Evolutionary conservation across 2,888 invertebrate species (phyloP).

Genomic region (Lepidochitona cinerea): DNA sequence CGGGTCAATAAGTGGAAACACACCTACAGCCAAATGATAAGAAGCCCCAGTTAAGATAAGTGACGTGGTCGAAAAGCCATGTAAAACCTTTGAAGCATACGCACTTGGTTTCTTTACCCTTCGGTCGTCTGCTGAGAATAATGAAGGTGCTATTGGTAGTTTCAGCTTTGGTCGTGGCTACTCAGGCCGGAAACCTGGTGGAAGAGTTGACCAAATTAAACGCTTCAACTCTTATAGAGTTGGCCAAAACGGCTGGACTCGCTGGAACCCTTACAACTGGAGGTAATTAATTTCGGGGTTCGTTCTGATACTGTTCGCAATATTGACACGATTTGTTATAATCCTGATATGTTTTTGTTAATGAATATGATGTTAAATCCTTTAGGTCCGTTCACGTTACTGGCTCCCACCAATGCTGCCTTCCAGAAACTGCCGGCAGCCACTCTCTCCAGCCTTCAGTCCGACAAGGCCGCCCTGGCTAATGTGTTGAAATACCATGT

Average conservation of each 20-base stretch:
- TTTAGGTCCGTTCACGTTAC: constrained; percentile 48
- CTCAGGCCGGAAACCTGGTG: constrained; percentile 24
- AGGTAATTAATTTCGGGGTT: too few relatives aligned
- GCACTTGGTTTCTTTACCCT: not conserved
- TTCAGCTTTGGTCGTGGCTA: not conserved
- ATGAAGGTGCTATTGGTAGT: not conserved
- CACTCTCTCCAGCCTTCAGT: constrained; percentile 27
- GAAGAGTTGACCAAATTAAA: constrained; percentile 34
- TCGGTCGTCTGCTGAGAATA: not conserved
- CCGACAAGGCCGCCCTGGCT: constrained; percentile 29
- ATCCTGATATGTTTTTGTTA: too few relatives aligned
- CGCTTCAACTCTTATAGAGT: constrained; percentile 30
- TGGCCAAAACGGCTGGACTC: constrained; percentile 39
- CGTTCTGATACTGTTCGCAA: too few relatives aligned
- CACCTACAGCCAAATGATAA: too few relatives aligned
- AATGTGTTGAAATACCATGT: constrained; percentile 46
- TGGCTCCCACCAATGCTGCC: constrained; percentile 46
- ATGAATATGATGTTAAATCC: not conserved
- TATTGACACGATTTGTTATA: too few relatives aligned
- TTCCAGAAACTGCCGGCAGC: constrained; percentile 37
- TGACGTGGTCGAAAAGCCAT: not conserved
- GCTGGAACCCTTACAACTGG: constrained; percentile 33
- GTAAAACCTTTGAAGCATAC: too few relatives aligned
- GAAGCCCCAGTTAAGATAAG: not conserved
- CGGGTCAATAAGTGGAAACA: too few relatives aligned